phyloP scores from a whole-genome alignment of 2,113 vertebrate genomes.

The Tragelaphus scriptus region DNA sequence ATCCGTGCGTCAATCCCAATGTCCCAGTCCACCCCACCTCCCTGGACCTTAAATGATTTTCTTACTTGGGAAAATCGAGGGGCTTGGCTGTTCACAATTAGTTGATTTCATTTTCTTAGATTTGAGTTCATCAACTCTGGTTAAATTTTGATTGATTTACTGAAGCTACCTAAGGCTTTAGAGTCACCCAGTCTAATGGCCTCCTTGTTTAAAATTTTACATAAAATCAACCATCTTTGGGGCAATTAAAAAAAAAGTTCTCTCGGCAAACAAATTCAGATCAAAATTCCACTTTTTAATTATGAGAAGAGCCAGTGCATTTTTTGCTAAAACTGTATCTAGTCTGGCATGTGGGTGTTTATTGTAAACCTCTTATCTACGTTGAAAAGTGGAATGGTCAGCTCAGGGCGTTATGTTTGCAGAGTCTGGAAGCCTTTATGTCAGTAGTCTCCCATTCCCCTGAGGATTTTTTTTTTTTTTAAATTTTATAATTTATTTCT shows the following conservation, averaged over 20 bases:
- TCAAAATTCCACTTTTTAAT: background rate
- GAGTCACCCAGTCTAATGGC: background rate
- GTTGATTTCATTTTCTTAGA: background rate
- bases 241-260: background rate
- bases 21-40: background rate
- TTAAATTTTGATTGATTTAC: background rate
- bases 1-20: accelerated
- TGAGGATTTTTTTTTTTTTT: background rate
- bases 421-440: background rate
- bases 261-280: background rate
- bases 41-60: background rate
- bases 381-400: background rate
- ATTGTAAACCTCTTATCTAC: background rate
- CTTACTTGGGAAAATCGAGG: background rate
- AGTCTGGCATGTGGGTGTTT: background rate
- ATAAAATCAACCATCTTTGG: background rate
- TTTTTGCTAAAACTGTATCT: background rate
- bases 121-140: background rate
- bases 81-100: background rate
- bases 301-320: background rate
- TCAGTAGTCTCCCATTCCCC: background rate
- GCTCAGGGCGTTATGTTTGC: background rate
- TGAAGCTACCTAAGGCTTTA: background rate
- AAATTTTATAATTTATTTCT: background rate
- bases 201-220: background rate